These are phyloP conservation scores for Eilema depressum DNA, from an alignment of 2,888 invertebrate species.

Conservation along the genomic window DNA sequence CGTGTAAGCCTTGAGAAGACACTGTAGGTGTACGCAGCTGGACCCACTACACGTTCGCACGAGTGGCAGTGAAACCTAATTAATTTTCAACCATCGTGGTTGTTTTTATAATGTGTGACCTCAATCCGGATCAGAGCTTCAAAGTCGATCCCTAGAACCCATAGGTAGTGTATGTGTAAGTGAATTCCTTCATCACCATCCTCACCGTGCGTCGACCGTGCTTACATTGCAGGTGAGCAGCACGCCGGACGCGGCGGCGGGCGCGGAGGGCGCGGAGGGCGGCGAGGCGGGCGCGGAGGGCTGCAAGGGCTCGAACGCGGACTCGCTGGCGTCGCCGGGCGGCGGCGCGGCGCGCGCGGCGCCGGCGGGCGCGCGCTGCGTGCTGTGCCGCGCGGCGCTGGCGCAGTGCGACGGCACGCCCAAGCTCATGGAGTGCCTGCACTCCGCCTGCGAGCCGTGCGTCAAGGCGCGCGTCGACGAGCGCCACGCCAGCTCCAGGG, in stretches of 20 bases:
- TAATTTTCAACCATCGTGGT: too few species aligned
- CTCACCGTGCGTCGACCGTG: too few species aligned
- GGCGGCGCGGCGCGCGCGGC: conserved; percentile 55
- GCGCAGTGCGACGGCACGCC: conserved; percentile 85
- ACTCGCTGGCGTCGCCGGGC: conserved; percentile 76
- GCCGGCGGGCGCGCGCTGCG: conserved; percentile 81
- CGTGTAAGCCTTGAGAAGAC: too few species aligned
- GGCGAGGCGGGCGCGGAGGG: conserved; percentile 36
- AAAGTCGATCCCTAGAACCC: too few species aligned
- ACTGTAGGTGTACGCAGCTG: too few species aligned
- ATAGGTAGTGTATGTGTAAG: too few species aligned
- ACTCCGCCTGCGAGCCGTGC: conserved; percentile 93
- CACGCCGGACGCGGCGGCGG: conserved; percentile 45
- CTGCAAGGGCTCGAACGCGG: conserved; percentile 65
- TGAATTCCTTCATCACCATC: too few species aligned
- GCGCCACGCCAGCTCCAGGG: conserved; percentile 70
- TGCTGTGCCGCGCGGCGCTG: conserved; percentile 78
- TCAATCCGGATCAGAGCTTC: too few species aligned
- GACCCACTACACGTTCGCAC: too few species aligned
- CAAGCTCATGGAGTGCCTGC: conserved; percentile 95
- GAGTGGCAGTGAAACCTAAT: too few species aligned
- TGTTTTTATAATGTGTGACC: too few species aligned
- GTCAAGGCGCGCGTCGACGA: conserved; percentile 89
- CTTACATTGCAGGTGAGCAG: conserved; percentile 42
- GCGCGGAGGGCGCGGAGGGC: conserved; percentile 33